phyloP scores from a whole-genome alignment of 2,888 invertebrate genomes.

The Lycocerus yunnanus region DNA sequence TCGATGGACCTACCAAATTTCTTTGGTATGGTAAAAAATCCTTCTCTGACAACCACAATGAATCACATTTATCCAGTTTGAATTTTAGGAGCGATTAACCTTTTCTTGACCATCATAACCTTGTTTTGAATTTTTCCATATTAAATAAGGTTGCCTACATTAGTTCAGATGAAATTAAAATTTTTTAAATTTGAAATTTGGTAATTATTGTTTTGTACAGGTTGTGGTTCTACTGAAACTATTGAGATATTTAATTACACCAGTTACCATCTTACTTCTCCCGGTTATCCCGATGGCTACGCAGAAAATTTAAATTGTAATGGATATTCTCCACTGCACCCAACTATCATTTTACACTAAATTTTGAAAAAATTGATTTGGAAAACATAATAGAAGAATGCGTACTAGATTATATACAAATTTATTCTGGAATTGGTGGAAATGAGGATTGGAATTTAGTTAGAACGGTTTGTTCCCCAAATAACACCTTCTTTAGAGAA shows the following conservation, averaged over 20 bases:
- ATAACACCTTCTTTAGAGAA: constrained; percentile 43
- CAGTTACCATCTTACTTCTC: constrained; percentile 63
- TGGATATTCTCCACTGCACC: constrained; percentile 71
- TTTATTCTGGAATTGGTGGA: constrained; percentile 60
- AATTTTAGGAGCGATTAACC: too few relatives aligned
- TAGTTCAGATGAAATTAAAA: too few relatives aligned
- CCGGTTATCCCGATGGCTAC: constrained; percentile 78
- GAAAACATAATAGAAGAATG: constrained; percentile 61
- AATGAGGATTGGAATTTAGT: constrained; percentile 61
- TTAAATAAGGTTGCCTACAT: too few relatives aligned
- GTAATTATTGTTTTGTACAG: constrained; percentile 40
- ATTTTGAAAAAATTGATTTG: constrained; percentile 63
- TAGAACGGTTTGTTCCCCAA: constrained; percentile 60
- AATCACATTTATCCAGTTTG: too few relatives aligned
- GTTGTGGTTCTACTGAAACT: constrained; percentile 40
- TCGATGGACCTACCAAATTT: too few relatives aligned
- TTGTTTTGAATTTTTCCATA: too few relatives aligned
- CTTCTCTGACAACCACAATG: too few relatives aligned
- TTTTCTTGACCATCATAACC: too few relatives aligned
- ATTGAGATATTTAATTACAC: constrained; percentile 39
- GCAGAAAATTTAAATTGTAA: constrained; percentile 64
- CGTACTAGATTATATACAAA: constrained; percentile 64
- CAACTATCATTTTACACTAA: constrained; percentile 66
- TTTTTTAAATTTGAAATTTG: too few relatives aligned
- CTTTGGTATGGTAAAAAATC: too few relatives aligned